Evolutionary conservation across 2,113 vertebrate species (phyloP), one percentile per base, ranked within the genome.

Genomic region (Prochilodus magdalenae): DNA sequence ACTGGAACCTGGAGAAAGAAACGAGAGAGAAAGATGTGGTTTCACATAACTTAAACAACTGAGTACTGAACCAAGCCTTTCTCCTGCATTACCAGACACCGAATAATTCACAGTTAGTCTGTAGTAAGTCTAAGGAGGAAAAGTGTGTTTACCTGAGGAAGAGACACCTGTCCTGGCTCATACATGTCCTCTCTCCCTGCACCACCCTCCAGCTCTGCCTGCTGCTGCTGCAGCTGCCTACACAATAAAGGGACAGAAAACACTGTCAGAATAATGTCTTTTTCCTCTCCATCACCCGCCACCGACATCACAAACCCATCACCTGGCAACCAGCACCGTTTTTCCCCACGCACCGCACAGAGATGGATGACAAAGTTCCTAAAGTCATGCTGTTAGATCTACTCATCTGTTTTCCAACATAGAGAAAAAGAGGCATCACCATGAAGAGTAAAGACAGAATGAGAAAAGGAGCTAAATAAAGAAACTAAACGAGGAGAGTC

Each of bases 171-270:
- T 81, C 87, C 90, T 0, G 82, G 30, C 77, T 94, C 96, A 0
- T 96, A 99, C 0, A 94, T 85, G n/a, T 89, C 91, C 15, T 97
- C 96, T 90, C 96, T 93, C 20, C 93, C 92, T 1, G 94, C 90
- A 0, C 94, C 95, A 84, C 95, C 95, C 16, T 97, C 97, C 65
- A 97, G 82, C 75, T 98, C 97, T 0, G 95, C 80, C 85, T 96
- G 96, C 72, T 96, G 96, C 83, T 95, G 95, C 81, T 96, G 97
- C 3, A 93, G 80, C 85, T 94, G 94, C 86, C 93, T 94, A 69
- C 22, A 62, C 0, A 51, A 18, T 24, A 7, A 5, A 49, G 53
- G 57, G 29, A 55, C 1, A 57, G 60, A 30, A 8, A 26, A n/a
- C 4, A 33, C 5, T 4, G 20, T 22, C 0, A 36, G 30, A 33